Conservation (phyloP, 2,113 vertebrate species). For the Callochromis pleurospilus region DNA sequence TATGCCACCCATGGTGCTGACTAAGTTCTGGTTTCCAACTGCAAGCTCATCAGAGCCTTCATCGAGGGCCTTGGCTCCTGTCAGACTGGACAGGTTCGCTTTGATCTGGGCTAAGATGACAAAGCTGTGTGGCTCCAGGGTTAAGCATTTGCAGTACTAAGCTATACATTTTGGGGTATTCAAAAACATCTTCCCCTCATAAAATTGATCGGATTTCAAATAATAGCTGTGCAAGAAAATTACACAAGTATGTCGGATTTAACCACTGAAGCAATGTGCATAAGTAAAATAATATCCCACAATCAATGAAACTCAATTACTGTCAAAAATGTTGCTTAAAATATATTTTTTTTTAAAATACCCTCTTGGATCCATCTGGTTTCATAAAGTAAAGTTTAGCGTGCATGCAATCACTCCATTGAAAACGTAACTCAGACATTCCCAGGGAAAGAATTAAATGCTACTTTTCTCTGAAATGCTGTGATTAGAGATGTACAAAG, state of each 20-base stretch:
- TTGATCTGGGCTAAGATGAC: constrained; percentile 49
- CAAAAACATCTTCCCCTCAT: background rate
- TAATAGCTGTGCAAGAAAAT: background rate
- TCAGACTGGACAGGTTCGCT: constrained; percentile 10
- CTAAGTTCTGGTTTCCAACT: background rate
- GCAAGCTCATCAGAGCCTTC: background rate
- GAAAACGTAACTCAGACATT: background rate
- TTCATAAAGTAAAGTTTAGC: background rate
- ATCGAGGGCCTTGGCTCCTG: constrained; percentile 11
- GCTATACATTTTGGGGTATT: background rate
- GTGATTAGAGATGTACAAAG: background rate
- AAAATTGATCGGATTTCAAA: background rate
- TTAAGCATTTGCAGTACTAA: background rate
- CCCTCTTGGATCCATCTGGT: background rate
- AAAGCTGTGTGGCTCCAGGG: constrained; percentile 38
- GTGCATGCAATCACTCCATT: background rate
- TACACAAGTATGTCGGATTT: background rate
- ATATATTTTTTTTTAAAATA: rapidly evolving
- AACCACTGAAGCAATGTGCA: background rate
- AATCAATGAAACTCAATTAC: background rate
- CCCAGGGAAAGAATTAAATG: background rate
- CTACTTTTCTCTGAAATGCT: background rate
- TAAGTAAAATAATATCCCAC: background rate
- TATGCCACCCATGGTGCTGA: background rate
- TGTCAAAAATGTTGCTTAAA: background rate